A percentile compares a stretch with the other conserved stretches of the same genome.
Conservation (phyloP, 2,797 vertebrate species). For the Echiichthys vipera region DNA sequence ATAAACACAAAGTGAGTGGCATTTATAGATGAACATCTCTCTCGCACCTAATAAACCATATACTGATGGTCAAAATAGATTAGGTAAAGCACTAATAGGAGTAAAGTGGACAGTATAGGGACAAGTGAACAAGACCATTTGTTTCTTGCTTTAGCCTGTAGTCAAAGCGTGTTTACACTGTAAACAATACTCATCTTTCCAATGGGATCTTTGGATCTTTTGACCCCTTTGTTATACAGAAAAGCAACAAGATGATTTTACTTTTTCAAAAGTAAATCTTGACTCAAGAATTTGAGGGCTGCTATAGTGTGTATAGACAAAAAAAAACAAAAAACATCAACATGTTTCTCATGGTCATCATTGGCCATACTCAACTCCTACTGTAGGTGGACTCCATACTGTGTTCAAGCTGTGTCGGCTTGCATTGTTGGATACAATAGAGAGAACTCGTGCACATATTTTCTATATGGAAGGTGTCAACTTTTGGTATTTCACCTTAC, state of each 20-base stretch:
- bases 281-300: not conserved
- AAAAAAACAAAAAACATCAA: not conserved
- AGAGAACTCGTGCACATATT: not conserved
- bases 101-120: not conserved
- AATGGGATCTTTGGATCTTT: not conserved
- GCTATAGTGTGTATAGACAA: not conserved
- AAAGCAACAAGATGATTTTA: not conserved
- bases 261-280: not conserved
- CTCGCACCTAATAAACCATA: not conserved
- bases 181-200: not conserved
- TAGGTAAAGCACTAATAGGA: slow-evolving; percentile 9
- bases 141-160: not conserved
- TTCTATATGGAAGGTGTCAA: not conserved
- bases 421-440: not conserved
- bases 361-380: not conserved
- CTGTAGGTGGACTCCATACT: not conserved
- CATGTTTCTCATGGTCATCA: slow-evolving; percentile 1
- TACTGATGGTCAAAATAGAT: slow-evolving; percentile 18
- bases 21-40: slow-evolving; percentile 12
- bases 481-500: slow-evolving; percentile 9
- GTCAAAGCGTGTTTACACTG: not conserved
- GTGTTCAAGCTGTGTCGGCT: not conserved
- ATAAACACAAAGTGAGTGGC: not conserved
- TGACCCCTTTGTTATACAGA: not conserved
- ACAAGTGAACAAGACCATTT: not conserved